Percentiles rank a stretch among this genome's conserved stretches.
Conservation (phyloP, 2,888 invertebrate genomes). For the Pandemis heparana region DNA sequence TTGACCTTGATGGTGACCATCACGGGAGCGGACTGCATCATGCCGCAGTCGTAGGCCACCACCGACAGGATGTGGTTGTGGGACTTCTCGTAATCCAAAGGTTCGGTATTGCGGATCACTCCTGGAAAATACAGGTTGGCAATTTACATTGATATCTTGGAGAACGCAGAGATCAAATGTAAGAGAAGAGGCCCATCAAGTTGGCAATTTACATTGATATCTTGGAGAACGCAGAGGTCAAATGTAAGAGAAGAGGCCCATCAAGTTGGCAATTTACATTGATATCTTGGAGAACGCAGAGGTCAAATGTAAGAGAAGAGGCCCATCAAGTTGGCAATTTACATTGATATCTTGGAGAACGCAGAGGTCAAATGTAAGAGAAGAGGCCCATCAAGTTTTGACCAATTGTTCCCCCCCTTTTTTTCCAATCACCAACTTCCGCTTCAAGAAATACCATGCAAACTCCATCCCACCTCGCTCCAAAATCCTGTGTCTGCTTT, state of each 20-base stretch:
- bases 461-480: too few relatives aligned
- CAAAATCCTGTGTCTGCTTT: too few relatives aligned
- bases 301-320: too few relatives aligned
- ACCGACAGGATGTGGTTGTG: constrained; percentile 99
- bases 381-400: too few relatives aligned
- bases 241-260: too few relatives aligned
- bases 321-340: not conserved
- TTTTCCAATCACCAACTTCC: too few relatives aligned
- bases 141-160: not conserved
- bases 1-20: constrained; percentile 98
- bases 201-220: not conserved
- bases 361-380: too few relatives aligned
- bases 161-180: too few relatives aligned
- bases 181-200: too few relatives aligned
- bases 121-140: constrained; percentile 66
- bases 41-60: constrained; percentile 98
- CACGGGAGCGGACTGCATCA: constrained; percentile 96
- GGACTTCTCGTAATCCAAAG: constrained; percentile 95
- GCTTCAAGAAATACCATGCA: too few relatives aligned
- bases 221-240: too few relatives aligned
- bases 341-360: not conserved
- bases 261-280: not conserved
- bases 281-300: not conserved
- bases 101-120: constrained; percentile 97
- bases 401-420: too few relatives aligned